Conservation (phyloP, 2,113 vertebrate species). For the Barnardius zonarius region DNA sequence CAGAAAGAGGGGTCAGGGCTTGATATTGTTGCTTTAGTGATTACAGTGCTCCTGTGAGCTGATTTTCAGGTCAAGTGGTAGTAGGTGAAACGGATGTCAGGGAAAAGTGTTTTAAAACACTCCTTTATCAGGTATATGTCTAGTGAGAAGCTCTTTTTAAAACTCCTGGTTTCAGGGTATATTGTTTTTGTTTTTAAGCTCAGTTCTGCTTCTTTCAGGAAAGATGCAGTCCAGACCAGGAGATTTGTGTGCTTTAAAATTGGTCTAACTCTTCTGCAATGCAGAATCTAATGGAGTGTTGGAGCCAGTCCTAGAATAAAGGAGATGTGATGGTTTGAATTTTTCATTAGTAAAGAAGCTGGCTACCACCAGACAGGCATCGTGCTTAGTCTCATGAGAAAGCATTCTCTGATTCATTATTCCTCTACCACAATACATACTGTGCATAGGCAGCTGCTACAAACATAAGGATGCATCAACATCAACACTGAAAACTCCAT, state of each 20-base stretch:
- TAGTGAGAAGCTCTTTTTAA: not conserved
- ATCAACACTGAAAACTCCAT: not conserved
- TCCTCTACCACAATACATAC: not conserved
- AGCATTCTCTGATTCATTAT: not conserved
- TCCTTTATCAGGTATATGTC: not conserved
- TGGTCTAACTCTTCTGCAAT: not conserved
- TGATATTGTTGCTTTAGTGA: not conserved
- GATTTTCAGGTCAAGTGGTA: not conserved
- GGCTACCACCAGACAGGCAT: not conserved
- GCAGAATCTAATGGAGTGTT: not conserved
- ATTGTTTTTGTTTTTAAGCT: not conserved
- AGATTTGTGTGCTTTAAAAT: not conserved
- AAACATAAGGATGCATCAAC: not conserved
- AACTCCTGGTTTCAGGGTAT: not conserved
- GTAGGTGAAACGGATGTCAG: not conserved
- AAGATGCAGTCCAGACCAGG: not conserved
- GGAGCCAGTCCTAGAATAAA: not conserved
- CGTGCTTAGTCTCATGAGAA: slow-evolving; percentile 18
- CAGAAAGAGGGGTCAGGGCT: not conserved
- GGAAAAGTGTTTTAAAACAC: not conserved
- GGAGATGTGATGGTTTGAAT: not conserved
- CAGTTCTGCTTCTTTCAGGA: not conserved
- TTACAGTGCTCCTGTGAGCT: not conserved
- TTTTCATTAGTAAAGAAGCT: slow-evolving; percentile 21
- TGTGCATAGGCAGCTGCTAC: not conserved